These are phyloP conservation scores for Nesogale talazaci DNA, from an alignment of 2,113 vertebrate species.

Conservation along the genomic window DNA sequence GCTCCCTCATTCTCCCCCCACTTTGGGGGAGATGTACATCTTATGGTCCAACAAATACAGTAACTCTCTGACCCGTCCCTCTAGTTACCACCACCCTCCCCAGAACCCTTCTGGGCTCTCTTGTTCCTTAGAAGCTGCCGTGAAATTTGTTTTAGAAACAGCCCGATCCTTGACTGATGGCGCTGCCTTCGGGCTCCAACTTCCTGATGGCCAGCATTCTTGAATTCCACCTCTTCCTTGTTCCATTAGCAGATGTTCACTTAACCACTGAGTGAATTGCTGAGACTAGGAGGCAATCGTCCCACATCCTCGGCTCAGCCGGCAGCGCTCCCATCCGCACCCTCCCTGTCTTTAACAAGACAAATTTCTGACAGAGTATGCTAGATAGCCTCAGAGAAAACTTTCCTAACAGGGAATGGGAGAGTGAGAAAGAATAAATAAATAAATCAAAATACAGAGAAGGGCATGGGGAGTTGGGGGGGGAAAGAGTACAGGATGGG, in stretches of 20 bases:
- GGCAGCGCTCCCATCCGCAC: conserved; percentile 55
- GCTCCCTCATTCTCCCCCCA: too few species aligned
- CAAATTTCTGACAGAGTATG: conserved; percentile 52
- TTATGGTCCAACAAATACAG: not conserved
- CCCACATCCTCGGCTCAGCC: conserved; percentile 30
- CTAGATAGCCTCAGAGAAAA: conserved; percentile 54
- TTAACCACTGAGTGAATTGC: conserved; percentile 47
- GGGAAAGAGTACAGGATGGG: not conserved
- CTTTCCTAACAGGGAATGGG: conserved; percentile 53
- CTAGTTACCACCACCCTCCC: not conserved
- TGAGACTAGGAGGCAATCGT: not conserved
- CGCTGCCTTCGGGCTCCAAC: conserved; percentile 10
- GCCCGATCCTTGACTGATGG: not conserved
- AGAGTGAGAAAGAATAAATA: not conserved
- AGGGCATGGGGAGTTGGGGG: not conserved
- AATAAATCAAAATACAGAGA: not conserved
- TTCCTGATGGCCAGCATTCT: conserved; percentile 34
- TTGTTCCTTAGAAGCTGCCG: not conserved
- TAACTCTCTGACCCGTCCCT: not conserved
- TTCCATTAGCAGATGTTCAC: too few species aligned
- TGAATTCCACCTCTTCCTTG: conserved; percentile 17
- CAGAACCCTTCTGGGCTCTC: not conserved
- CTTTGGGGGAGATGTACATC: too few species aligned
- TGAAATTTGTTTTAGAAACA: conserved; percentile 28
- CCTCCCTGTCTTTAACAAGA: too few species aligned